Percentiles rank a stretch among this genome's conserved stretches.
Evolutionary conservation across 2,113 vertebrate genomes (phyloP).

Genomic region (Muntiacus reevesi): DNA sequence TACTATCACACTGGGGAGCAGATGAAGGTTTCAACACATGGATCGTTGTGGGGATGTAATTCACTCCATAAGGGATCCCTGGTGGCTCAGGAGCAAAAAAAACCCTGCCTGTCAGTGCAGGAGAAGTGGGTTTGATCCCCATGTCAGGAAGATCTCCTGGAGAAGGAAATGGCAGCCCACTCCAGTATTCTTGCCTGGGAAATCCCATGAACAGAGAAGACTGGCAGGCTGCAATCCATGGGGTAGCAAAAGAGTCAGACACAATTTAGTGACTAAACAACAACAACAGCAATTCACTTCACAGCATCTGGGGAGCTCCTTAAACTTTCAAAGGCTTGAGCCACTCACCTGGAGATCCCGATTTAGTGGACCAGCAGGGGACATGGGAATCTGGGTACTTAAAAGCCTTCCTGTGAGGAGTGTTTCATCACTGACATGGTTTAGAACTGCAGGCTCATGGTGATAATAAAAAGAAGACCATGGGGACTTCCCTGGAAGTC

Average conservation of each 20-base stretch:
- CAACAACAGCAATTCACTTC: neutral
- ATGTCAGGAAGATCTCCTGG: neutral
- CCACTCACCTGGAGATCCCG: neutral
- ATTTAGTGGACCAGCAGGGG: neutral
- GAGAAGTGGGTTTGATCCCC: neutral
- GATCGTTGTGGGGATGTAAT: neutral
- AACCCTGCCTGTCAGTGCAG: neutral
- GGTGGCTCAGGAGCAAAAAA: neutral
- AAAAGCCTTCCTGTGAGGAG: neutral
- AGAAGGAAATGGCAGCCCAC: neutral
- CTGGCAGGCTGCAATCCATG: neutral
- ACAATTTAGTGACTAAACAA: neutral
- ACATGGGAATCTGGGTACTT: neutral
- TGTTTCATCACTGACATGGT: neutral
- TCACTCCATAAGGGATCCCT: neutral
- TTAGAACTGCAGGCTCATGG: neutral
- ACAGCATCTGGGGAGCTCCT: neutral
- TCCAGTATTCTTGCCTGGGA: neutral
- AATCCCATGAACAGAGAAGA: neutral
- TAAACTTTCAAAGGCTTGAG: neutral
- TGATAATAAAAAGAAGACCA: neutral
- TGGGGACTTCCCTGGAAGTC: neutral
- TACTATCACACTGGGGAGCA: neutral
- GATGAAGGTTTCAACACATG: neutral
- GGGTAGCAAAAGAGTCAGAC: neutral